Evolutionary conservation across 2,888 invertebrate species (phyloP).

Genomic region (Micoletzkya japonica): DNA sequence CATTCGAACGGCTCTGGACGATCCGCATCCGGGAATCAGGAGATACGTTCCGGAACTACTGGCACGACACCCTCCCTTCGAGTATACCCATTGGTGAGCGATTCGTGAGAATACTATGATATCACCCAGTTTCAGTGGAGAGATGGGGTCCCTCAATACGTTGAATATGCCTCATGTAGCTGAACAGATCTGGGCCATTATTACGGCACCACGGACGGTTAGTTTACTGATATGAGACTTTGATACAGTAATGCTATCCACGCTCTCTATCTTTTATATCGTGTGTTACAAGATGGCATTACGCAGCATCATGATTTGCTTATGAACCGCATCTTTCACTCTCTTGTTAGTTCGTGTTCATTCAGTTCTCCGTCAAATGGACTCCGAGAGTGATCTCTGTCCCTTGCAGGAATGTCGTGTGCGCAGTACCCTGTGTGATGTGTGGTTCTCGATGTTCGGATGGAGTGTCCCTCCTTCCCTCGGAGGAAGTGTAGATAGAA

Average conservation of each 20-base stretch:
- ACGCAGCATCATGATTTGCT: not conserved
- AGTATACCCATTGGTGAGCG: slow-evolving; percentile 5
- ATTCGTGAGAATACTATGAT: not conserved
- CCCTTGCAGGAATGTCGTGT: slow-evolving; percentile 13
- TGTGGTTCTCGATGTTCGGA: slow-evolving; percentile 26
- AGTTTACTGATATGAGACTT: not conserved
- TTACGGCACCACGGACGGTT: slow-evolving; percentile 24
- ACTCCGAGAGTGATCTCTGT: not conserved
- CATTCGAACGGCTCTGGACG: slow-evolving; percentile 31
- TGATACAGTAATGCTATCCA: not conserved
- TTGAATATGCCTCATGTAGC: slow-evolving; percentile 3
- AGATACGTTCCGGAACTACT: slow-evolving; percentile 16
- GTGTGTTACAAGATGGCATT: not conserved
- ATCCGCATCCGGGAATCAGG: slow-evolving; percentile 33
- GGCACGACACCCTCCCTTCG: slow-evolving; percentile 18
- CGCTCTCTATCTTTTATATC: not conserved
- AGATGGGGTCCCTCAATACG: slow-evolving; percentile 6
- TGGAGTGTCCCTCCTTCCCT: slow-evolving; percentile 6
- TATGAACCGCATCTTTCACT: not conserved
- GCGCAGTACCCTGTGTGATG: slow-evolving; percentile 9
- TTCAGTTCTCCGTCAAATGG: not conserved
- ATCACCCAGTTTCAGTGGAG: not conserved
- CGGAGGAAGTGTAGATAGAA: slow-evolving; percentile 5
- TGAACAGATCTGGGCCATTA: slow-evolving; percentile 15
- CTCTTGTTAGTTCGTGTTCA: not conserved